Evolutionary conservation across 2,113 vertebrate genomes (phyloP).

Genomic region (Peromyscus californicus): DNA sequence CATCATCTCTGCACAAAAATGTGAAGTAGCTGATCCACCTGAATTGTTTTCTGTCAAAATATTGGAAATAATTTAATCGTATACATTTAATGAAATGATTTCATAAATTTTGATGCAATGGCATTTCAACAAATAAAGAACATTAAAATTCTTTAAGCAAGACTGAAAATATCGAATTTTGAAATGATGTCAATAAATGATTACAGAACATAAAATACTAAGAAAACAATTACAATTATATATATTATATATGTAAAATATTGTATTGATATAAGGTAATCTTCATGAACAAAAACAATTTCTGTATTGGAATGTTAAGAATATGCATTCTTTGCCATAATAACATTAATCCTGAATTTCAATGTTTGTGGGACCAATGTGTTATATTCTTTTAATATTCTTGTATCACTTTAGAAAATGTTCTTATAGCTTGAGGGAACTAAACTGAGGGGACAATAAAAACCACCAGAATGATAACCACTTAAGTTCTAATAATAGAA

Average conservation of each 20-base stretch:
- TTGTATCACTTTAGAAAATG: background rate
- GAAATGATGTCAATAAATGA: background rate
- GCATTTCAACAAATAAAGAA: background rate
- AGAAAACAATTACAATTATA: background rate
- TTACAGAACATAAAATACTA: background rate
- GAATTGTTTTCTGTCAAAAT: background rate
- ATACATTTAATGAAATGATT: background rate
- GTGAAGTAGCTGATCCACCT: background rate
- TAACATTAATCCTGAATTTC: background rate
- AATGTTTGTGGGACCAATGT: background rate
- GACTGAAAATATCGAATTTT: slow-evolving; percentile 7
- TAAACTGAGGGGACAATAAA: background rate
- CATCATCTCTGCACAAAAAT: too few relatives aligned
- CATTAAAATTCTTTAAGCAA: background rate
- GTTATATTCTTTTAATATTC: background rate
- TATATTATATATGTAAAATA: background rate
- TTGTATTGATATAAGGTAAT: background rate
- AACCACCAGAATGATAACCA: background rate
- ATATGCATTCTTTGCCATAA: background rate
- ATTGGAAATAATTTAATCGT: slow-evolving; percentile 2
- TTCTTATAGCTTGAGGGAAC: background rate
- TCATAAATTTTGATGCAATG: slow-evolving; percentile 11
- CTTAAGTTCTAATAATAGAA: background rate
- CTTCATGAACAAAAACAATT: background rate
- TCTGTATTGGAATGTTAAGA: background rate